These are phyloP conservation scores for Corythoichthys haematopterus DNA, from an alignment of 2,113 vertebrate genomes.

Conservation along the genomic window DNA sequence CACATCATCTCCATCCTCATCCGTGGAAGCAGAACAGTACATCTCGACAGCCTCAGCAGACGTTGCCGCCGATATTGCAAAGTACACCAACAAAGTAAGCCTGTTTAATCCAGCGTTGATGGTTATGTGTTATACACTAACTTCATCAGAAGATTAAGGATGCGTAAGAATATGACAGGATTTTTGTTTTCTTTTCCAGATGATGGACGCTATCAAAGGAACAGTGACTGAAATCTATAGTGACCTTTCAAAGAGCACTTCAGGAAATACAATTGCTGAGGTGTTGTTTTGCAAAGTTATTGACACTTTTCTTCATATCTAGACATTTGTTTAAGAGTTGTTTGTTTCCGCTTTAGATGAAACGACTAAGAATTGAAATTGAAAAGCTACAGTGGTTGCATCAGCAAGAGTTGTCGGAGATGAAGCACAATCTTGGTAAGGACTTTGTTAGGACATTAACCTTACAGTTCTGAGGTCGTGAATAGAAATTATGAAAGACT, in stretches of 20 bases:
- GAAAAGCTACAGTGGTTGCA: conserved; percentile 97
- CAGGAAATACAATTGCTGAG: conserved; percentile 93
- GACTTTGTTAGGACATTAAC: background rate
- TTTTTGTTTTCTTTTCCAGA: conserved; percentile 68
- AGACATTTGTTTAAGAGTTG: background rate
- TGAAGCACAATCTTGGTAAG: conserved; percentile 97
- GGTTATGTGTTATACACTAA: background rate
- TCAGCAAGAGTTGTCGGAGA: conserved; percentile 94
- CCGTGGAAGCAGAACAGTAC: conserved; percentile 73
- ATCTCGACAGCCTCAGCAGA: conserved; percentile 93
- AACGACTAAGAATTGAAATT: conserved; percentile 92
- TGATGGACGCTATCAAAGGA: conserved; percentile 98
- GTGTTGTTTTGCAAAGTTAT: conserved; percentile 58
- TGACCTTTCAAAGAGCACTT: conserved; percentile 89
- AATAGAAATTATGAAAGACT: no score
- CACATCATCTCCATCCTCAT: conserved; percentile 76
- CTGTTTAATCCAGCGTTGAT: background rate
- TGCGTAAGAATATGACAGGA: conserved; percentile 10
- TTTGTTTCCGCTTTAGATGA: conserved; percentile 75
- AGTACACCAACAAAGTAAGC: conserved; percentile 95
- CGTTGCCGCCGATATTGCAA: conserved; percentile 93
- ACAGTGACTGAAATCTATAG: conserved; percentile 97
- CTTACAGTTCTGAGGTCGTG: no score
- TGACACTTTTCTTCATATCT: background rate
- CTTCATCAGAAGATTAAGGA: background rate